Evolutionary conservation across 2,888 invertebrate genomes (phyloP).

Genomic region (Acanthosepion pharaonis): DNA sequence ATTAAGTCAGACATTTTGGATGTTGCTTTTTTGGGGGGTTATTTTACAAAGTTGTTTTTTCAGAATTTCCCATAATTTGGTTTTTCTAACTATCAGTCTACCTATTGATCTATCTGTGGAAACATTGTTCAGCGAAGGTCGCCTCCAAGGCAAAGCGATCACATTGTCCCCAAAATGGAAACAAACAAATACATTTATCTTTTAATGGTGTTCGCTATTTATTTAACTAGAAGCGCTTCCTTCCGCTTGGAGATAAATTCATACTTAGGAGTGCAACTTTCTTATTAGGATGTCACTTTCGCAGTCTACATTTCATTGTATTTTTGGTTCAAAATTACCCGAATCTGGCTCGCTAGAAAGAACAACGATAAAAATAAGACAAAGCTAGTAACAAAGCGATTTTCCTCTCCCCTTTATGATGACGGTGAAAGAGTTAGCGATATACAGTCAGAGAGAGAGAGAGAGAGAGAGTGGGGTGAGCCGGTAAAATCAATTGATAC

Average conservation of each 20-base stretch:
- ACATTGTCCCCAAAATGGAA: not conserved
- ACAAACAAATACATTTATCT: not conserved
- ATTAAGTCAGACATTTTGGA: not conserved
- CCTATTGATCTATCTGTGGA: too few relatives aligned
- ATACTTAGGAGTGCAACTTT: not conserved
- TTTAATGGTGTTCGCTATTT: not conserved
- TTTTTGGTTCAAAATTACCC: not conserved
- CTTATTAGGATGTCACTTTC: not conserved
- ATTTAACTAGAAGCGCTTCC: not conserved
- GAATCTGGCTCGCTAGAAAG: constrained; percentile 6
- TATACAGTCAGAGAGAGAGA: not conserved
- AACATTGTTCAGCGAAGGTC: not conserved
- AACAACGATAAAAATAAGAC: constrained; percentile 20
- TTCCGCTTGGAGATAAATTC: not conserved
- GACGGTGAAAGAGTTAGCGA: not conserved
- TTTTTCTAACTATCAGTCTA: not conserved
- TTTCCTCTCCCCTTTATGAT: not conserved
- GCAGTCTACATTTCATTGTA: not conserved
- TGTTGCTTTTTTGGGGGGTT: too few relatives aligned
- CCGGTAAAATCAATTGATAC: not conserved
- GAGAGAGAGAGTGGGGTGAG: not conserved
- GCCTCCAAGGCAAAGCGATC: not conserved
- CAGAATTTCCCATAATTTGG: not conserved
- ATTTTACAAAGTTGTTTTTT: not conserved
- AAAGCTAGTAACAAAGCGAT: not conserved